These are phyloP conservation scores for Peromyscus polionotus DNA, from an alignment of 2,113 vertebrate species.

Conservation along the genomic window DNA sequence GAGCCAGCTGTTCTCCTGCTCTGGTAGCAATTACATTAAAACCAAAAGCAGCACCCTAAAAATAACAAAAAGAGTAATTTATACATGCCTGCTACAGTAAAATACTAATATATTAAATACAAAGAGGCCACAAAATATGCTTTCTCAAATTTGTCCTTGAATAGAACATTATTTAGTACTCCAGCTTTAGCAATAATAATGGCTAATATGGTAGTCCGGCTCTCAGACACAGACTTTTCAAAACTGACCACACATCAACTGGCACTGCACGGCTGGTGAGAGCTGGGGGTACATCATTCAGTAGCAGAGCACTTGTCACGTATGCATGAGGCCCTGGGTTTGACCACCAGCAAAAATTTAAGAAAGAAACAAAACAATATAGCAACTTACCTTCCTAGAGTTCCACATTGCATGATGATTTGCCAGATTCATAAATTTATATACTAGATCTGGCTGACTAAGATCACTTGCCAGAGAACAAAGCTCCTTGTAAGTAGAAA, in stretches of 20 bases:
- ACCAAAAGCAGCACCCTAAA: slow-evolving; percentile 98
- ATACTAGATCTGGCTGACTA: slow-evolving; percentile 98
- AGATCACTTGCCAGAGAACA: slow-evolving; percentile 98
- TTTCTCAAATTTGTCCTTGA: slow-evolving; percentile 7
- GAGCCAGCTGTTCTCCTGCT: slow-evolving; percentile 96
- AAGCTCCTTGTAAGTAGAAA: slow-evolving; percentile 99
- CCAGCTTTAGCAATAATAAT: not conserved
- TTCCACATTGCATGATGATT: slow-evolving; percentile 99
- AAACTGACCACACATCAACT: not conserved
- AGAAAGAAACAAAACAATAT: not conserved
- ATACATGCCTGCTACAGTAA: not conserved
- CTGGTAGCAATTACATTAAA: slow-evolving; percentile 97
- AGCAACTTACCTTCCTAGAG: slow-evolving; percentile 95
- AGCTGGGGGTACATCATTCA: not conserved
- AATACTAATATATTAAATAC: not conserved
- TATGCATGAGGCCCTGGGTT: not conserved
- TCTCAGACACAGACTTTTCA: not conserved
- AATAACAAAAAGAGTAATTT: slow-evolving; percentile 36
- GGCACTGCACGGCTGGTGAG: not conserved
- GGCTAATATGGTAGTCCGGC: no score
- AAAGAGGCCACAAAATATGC: not conserved
- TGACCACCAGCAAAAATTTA: not conserved
- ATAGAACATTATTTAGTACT: not conserved
- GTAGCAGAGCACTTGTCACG: not conserved
- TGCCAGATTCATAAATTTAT: slow-evolving; percentile 99